A percentile compares a stretch with the other conserved stretches of the same genome.
Evolutionary conservation across 2,113 vertebrate species (phyloP).

Genomic region (Etheostoma spectabile): DNA sequence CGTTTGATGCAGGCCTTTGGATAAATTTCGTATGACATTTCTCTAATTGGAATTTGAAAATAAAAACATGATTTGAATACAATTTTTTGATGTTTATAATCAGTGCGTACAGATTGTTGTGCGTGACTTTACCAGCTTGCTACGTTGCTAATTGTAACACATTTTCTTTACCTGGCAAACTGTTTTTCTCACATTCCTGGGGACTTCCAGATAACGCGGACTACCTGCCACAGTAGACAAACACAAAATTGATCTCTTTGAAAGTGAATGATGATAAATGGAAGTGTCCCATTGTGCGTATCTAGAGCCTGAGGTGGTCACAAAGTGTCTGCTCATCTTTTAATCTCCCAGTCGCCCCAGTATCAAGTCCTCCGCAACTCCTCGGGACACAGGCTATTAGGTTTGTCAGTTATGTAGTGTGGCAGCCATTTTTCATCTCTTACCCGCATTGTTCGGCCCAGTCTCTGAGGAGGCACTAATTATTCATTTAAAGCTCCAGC

Average conservation of each 20-base stretch:
- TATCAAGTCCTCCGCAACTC: conserved; percentile 47
- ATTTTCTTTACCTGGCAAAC: neutral
- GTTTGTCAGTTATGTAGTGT: conserved; percentile 30
- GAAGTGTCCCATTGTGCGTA: neutral
- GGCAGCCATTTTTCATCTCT: conserved; percentile 65
- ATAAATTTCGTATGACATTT: too few species aligned
- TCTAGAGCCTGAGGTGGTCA: conserved; percentile 45
- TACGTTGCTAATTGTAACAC: neutral
- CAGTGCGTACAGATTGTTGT: neutral
- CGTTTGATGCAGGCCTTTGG: too few species aligned
- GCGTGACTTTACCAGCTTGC: neutral
- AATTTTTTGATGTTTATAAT: neutral
- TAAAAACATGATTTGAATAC: neutral
- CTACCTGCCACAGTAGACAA: conserved; percentile 5
- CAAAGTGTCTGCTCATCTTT: conserved; percentile 46
- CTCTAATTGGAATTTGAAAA: neutral
- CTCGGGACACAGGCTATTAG: conserved; percentile 37
- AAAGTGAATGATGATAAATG: conserved; percentile 48
- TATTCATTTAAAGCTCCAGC: conserved; percentile 75
- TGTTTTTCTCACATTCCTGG: neutral
- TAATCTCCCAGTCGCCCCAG: conserved; percentile 13
- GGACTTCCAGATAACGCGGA: conserved; percentile 4
- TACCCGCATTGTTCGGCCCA: conserved; percentile 59
- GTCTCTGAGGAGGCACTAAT: conserved; percentile 68
- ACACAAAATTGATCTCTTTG: conserved; percentile 16